Conservation (phyloP, 1,140 invertebrate species). For the Liolophura sinensis region DNA sequence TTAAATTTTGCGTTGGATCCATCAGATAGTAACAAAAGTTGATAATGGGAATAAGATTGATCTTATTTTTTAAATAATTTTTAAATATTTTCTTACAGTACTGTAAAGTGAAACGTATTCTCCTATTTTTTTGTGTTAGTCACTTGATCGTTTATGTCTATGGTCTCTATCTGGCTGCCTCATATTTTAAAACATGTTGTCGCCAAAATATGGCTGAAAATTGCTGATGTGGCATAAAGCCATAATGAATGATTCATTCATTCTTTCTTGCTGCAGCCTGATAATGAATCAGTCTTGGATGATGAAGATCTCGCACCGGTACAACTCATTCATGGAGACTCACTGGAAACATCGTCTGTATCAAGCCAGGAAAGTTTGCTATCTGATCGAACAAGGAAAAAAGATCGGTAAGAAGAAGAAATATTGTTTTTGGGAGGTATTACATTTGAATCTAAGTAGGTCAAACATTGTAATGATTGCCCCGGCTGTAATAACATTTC, state of each 20-base stretch:
- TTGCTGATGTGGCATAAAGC: neutral
- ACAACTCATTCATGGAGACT: conserved; percentile 49
- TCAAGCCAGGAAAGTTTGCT: conserved; percentile 56
- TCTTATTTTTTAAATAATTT: no score
- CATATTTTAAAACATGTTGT: no score
- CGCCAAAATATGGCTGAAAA: no score
- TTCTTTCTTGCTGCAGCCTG: conserved; percentile 29
- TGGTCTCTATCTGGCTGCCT: neutral
- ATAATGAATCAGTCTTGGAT: conserved; percentile 44
- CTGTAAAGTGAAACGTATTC: neutral
- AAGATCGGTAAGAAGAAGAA: conserved; percentile 34
- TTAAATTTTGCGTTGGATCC: neutral
- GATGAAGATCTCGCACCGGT: conserved; percentile 49
- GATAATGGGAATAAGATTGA: no score
- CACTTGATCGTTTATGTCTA: neutral
- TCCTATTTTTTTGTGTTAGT: neutral
- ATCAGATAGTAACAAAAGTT: no score
- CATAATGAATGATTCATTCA: conserved; percentile 5
- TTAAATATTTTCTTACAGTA: no score
- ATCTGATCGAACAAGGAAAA: conserved; percentile 29
- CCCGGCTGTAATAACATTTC: conserved; percentile 2
- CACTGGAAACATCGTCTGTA: conserved; percentile 53
- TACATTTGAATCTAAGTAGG: neutral
- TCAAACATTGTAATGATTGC: neutral
- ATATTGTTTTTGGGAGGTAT: neutral